Evolutionary conservation across 37 sponge, comb jelly and placozoan genomes (phyloP).

Genomic region (Ianthella basta): DNA sequence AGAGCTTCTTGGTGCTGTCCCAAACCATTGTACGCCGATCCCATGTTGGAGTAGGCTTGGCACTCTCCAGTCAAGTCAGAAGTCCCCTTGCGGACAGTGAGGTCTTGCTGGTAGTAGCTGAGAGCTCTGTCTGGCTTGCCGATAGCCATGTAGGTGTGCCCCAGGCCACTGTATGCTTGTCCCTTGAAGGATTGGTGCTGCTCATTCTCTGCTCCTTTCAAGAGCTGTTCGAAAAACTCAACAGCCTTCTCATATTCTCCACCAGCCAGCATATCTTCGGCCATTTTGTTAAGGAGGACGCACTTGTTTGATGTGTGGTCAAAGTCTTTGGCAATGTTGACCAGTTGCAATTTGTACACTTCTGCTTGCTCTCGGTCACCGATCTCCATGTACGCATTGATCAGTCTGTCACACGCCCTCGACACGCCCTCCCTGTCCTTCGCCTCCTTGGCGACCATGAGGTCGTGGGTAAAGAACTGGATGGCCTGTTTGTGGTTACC

Average conservation of each 20-base stretch:
- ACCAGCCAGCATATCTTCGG: constrained; percentile 68
- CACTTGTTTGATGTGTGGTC: constrained; percentile 75
- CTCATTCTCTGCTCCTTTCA: constrained; percentile 82
- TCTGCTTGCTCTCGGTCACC: constrained; percentile 87
- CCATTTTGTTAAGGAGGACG: constrained; percentile 82
- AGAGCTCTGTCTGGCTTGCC: constrained; percentile 83
- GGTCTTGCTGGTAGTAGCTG: constrained; percentile 76
- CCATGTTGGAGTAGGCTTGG: constrained; percentile 81
- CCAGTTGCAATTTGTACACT: constrained; percentile 71
- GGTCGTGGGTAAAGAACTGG: constrained; percentile 82
- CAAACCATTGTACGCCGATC: constrained; percentile 75
- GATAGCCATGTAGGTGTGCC: constrained; percentile 63
- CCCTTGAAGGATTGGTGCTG: constrained; percentile 87
- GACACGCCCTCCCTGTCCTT: constrained; percentile 88
- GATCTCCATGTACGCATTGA: constrained; percentile 61
- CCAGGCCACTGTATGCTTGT: constrained; percentile 81
- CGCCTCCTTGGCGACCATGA: constrained; percentile 81
- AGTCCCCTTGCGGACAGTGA: constrained; percentile 59
- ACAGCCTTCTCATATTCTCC: constrained; percentile 78
- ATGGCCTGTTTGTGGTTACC: constrained; percentile 85
- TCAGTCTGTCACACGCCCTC: constrained; percentile 78
- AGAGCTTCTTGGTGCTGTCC: constrained; percentile 68
- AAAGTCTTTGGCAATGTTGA: constrained; percentile 72
- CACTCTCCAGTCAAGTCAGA: constrained; percentile 71
- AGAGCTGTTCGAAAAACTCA: constrained; percentile 79